A percentile compares a stretch with the other conserved stretches of the same genome.
Conservation (phyloP, 2,797 vertebrate genomes). For the Coregonus ussuriensis region DNA sequence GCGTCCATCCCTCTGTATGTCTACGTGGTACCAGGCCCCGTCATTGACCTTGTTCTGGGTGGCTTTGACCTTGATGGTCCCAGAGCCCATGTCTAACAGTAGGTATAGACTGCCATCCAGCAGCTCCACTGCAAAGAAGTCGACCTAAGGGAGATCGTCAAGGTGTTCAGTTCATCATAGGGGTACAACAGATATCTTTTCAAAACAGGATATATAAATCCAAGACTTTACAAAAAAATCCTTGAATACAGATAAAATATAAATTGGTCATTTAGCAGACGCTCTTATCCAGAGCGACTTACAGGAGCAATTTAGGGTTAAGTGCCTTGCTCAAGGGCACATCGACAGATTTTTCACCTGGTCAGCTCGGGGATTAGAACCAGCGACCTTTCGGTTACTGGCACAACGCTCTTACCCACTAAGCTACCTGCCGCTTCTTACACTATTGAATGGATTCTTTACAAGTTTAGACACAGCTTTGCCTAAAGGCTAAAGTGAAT, state of each 20-base stretch:
- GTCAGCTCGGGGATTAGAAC: too few relatives aligned
- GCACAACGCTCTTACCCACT: too few relatives aligned
- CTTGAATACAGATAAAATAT: background rate
- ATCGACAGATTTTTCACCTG: too few relatives aligned
- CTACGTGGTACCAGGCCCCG: constrained; percentile 97
- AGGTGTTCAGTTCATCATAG: constrained; percentile 2
- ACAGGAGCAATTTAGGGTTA: too few relatives aligned
- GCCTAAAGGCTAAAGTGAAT: background rate
- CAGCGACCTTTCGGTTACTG: too few relatives aligned
- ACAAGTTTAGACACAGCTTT: background rate
- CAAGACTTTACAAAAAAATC: background rate
- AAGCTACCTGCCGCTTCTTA: too few relatives aligned
- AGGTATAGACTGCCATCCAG: constrained; percentile 94
- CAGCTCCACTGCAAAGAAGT: constrained; percentile 97
- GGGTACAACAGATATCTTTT: background rate
- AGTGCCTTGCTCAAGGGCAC: too few relatives aligned
- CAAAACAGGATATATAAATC: background rate
- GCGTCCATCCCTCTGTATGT: constrained; percentile 96
- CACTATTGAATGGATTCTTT: background rate
- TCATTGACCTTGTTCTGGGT: constrained; percentile 98
- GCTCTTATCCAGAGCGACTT: too few relatives aligned
- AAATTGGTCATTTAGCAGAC: too few relatives aligned
- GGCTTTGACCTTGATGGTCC: constrained; percentile 98
- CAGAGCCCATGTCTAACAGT: constrained; percentile 97
- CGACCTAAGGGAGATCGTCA: constrained; percentile 72